These are phyloP conservation scores for Melolontha melolontha DNA, from an alignment of 2,888 invertebrate genomes.

Conservation along the genomic window DNA sequence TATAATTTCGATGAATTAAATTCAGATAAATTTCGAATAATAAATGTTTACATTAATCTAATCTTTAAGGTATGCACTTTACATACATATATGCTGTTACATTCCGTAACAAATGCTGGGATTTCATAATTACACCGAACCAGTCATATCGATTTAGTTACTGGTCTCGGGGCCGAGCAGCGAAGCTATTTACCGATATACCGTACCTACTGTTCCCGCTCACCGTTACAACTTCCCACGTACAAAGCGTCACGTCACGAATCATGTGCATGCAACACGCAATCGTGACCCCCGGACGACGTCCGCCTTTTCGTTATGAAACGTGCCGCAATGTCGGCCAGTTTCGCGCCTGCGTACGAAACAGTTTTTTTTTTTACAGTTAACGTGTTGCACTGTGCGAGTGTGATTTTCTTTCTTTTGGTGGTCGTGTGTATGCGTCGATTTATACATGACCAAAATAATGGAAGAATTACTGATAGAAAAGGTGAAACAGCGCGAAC, in stretches of 20 bases:
- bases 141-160: constrained; percentile 19
- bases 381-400: constrained; percentile 27
- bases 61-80: not conserved
- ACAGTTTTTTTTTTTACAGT: not conserved
- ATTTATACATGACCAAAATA: constrained; percentile 7
- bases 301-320: constrained; percentile 30
- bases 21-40: too few relatives aligned
- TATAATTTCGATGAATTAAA: too few relatives aligned
- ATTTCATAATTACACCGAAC: constrained; percentile 1
- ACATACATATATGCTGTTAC: constrained; percentile 2
- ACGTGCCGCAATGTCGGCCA: constrained; percentile 30
- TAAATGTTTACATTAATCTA: constrained; percentile 2
- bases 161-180: not conserved
- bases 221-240: constrained; percentile 18
- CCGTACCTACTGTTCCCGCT: not conserved
- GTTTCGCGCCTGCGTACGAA: constrained; percentile 24
- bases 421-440: not conserved
- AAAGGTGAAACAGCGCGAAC: constrained; percentile 43
- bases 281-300: constrained; percentile 32
- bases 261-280: constrained; percentile 36
- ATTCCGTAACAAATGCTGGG: constrained; percentile 6
- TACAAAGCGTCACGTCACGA: constrained; percentile 32
- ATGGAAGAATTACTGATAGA: constrained; percentile 45
- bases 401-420: not conserved
- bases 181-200: not conserved